Percentiles rank a stretch among this genome's conserved stretches.
These are phyloP conservation scores for Eristalinus aeneus DNA, from an alignment of 2,888 invertebrate genomes.

Conservation along the genomic window DNA sequence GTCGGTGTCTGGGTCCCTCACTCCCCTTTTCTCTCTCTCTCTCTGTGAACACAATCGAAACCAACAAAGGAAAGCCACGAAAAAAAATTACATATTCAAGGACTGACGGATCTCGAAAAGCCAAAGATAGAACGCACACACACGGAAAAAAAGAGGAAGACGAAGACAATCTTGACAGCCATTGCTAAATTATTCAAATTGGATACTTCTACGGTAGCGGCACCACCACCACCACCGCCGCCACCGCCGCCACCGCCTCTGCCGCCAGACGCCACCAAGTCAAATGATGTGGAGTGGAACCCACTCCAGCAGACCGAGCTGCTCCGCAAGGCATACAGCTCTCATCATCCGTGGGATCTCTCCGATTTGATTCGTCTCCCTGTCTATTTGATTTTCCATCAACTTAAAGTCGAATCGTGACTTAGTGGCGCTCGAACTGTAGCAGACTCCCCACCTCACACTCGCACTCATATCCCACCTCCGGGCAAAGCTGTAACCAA, in stretches of 20 bases:
- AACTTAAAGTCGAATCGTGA: slow-evolving; percentile 71
- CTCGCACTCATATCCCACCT: slow-evolving; percentile 26
- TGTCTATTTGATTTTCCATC: slow-evolving; percentile 70
- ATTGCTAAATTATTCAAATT: slow-evolving; percentile 71
- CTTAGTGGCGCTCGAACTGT: slow-evolving; percentile 66
- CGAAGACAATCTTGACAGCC: slow-evolving; percentile 70
- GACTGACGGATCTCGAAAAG: slow-evolving; percentile 52
- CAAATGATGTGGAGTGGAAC: slow-evolving; percentile 52
- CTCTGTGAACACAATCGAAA: not conserved
- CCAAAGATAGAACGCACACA: slow-evolving; percentile 28
- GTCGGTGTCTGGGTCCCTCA: not conserved
- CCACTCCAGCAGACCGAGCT: slow-evolving; percentile 34
- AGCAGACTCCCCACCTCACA: slow-evolving; percentile 20
- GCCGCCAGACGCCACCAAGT: slow-evolving; percentile 24
- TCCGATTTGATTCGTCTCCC: slow-evolving; percentile 59
- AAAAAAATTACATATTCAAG: slow-evolving; percentile 31
- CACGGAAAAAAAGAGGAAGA: slow-evolving; percentile 48
- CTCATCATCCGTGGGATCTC: slow-evolving; percentile 67
- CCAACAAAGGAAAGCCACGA: too few species aligned
- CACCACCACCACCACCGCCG: slow-evolving; percentile 20
- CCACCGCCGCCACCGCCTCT: slow-evolving; percentile 15
- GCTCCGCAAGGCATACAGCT: slow-evolving; percentile 39
- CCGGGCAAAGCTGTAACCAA: slow-evolving; percentile 31
- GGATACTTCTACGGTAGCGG: slow-evolving; percentile 69
- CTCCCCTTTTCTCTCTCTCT: not conserved